Evolutionary conservation across 2,113 vertebrate genomes (phyloP), one percentile per base, ranked within the genome.

Genomic region (Leptocoma aspasia): DNA sequence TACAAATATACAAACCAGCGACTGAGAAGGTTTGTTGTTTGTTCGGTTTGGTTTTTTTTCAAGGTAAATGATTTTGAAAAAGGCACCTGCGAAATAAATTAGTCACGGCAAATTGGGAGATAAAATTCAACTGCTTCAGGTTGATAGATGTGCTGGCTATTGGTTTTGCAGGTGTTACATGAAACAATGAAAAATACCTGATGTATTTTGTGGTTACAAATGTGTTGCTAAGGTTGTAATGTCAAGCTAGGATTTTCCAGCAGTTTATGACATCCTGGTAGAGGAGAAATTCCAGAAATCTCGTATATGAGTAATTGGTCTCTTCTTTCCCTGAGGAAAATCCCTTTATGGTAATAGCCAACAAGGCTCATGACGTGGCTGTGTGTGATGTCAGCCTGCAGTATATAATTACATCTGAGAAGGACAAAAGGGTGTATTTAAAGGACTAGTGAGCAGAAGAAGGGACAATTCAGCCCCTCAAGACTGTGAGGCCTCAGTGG

Each of bases 341-440:
- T 17, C 19, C 9, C 47, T 50, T 26, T 13, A 35, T 42, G 52
- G 9, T 42, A 78, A 13, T 2, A 66, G 69, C 19, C 60, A 54
- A 0, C 17, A 65, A 16, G 13, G 23, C 28, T 42, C 15, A 1
- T 57, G 52, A 11, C 4, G 1, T 15, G 41, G 7, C 20, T 64
- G 15, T 50, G 8, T 13, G 5, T 11, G 26, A 52, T 57, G 26
- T 39, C 61, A 37, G 8, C 28, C 42, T 73, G 31, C 42, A 65
- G 47, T 21, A 44, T 13, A 13, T 33, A 23, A 31, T 35, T 63
- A 8, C 9, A 7, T 22, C 11, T 11, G 33, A 33, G 63, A n/a
- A 78, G 39, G 11, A 35, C 54, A 68, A 82, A 68, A 78, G 9
- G 9, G 0, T 8, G 5, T 35, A 6, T 33, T 71, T 57, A 23